A percentile compares a stretch with the other conserved stretches of the same genome.
These are phyloP conservation scores for Plecotus auritus DNA, from an alignment of 2,113 vertebrate species.

Conservation along the genomic window DNA sequence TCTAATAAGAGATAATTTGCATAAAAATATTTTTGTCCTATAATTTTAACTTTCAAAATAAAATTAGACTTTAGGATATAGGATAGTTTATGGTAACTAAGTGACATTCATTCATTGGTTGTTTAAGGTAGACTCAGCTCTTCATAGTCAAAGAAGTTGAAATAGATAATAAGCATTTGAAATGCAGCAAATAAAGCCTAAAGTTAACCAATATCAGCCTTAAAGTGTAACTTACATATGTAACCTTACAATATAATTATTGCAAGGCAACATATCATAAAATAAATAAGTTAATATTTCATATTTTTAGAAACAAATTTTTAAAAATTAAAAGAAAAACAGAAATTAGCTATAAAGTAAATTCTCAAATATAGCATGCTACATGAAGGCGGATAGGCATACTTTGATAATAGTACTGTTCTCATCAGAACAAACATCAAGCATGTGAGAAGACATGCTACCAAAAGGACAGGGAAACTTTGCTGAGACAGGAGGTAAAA, in stretches of 20 bases:
- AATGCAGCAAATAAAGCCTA: conserved; percentile 43
- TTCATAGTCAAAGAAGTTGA: background rate
- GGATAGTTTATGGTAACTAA: conserved; percentile 47
- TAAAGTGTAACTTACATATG: conserved; percentile 26
- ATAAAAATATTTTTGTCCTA: background rate
- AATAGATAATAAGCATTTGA: conserved; percentile 29
- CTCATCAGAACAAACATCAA: background rate
- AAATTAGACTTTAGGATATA: background rate
- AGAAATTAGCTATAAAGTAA: conserved; percentile 31
- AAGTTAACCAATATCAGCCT: conserved; percentile 65
- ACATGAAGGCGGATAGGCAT: background rate
- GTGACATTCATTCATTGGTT: conserved; percentile 1
- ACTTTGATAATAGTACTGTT: background rate
- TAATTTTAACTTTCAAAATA: conserved; percentile 21
- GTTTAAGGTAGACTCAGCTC: conserved; percentile 26
- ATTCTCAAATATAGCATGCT: background rate
- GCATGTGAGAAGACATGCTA: background rate
- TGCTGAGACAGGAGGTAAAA: conserved; percentile 45
- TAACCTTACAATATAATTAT: conserved; percentile 50
- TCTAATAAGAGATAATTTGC: background rate
- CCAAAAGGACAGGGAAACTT: conserved; percentile 12
- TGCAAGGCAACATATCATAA: conserved; percentile 46
- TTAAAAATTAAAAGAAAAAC: background rate
- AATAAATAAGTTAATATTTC: conserved; percentile 47
- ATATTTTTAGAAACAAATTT: conserved; percentile 25